Conservation (phyloP, 2,888 invertebrate species). For the Cetonia aurata region DNA sequence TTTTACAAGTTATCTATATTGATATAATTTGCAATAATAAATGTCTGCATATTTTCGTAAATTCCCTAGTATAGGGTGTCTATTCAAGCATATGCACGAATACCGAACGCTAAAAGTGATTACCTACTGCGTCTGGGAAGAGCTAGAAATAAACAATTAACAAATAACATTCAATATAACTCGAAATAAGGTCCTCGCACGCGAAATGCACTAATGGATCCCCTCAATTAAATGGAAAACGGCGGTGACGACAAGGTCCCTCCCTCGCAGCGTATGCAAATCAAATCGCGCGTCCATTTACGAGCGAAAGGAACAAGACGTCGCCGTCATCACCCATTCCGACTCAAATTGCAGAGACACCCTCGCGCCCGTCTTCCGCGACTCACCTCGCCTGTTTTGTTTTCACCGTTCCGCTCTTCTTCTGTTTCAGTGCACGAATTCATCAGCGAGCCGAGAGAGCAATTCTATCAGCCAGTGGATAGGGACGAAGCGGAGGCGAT, state of each 20-base stretch:
- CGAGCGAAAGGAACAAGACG: conserved; percentile 23
- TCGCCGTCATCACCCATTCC: not conserved
- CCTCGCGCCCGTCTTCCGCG: conserved; percentile 12
- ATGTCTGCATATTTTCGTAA: too few relatives aligned
- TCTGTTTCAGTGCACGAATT: conserved; percentile 48
- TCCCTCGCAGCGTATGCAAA: conserved; percentile 28
- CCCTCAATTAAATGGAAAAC: conserved; percentile 23
- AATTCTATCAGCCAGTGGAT: conserved; percentile 71
- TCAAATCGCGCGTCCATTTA: conserved; percentile 28
- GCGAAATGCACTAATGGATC: conserved; percentile 12
- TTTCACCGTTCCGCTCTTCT: conserved; percentile 17
- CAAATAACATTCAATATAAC: conserved; percentile 9
- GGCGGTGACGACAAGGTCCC: conserved; percentile 10
- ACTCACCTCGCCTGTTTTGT: conserved; percentile 6
- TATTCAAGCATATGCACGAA: too few relatives aligned
- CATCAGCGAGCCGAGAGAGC: conserved; percentile 63
- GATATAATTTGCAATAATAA: too few relatives aligned
- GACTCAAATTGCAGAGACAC: conserved; percentile 28
- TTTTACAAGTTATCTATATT: too few relatives aligned
- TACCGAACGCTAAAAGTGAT: too few relatives aligned
- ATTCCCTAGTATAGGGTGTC: too few relatives aligned
- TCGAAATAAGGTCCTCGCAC: conserved; percentile 13
- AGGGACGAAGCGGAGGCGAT: conserved; percentile 69
- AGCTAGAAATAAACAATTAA: conserved; percentile 1
- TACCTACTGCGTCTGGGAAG: too few relatives aligned